These are phyloP conservation scores for Drosophila mulleri DNA, from an alignment of 2,888 invertebrate genomes.

Conservation along the genomic window DNA sequence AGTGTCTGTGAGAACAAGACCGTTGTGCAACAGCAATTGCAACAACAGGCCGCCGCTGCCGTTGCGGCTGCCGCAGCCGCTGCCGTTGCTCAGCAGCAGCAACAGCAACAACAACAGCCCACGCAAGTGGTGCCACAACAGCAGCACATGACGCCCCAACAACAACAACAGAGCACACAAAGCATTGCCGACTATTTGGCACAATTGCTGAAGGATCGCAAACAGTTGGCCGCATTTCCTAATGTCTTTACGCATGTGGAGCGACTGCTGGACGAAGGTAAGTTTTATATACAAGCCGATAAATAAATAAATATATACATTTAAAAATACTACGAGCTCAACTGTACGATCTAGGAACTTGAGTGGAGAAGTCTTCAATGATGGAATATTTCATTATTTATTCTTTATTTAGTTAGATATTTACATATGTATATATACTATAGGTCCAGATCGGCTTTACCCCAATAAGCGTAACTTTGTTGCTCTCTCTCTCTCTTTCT, in stretches of 20 bases:
- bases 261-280: slow-evolving; percentile 99
- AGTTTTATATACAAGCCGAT: slow-evolving; percentile 33
- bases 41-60: slow-evolving; percentile 74
- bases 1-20: slow-evolving; percentile 85
- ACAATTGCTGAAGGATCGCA: slow-evolving; percentile 99
- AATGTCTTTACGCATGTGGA: slow-evolving; percentile 99
- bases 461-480: slow-evolving; percentile 50
- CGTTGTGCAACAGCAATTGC: slow-evolving; percentile 80
- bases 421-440: neutral
- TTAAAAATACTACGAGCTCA: too few relatives aligned
- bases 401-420: neutral
- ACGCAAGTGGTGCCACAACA: slow-evolving; percentile 67
- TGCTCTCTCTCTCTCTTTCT: slow-evolving; percentile 35
- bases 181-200: slow-evolving; percentile 99
- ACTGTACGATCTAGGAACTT: neutral
- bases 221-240: slow-evolving; percentile 99
- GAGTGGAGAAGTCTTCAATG: neutral
- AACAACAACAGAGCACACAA: slow-evolving; percentile 91
- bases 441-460: neutral
- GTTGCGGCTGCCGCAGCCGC: slow-evolving; percentile 70
- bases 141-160: slow-evolving; percentile 72
- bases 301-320: neutral
- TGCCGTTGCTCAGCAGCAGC: slow-evolving; percentile 64
- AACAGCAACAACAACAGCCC: slow-evolving; percentile 67
- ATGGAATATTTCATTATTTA: neutral